phyloP scores from a whole-genome alignment of 2,888 invertebrate species.

The Aphodius sticticus region DNA sequence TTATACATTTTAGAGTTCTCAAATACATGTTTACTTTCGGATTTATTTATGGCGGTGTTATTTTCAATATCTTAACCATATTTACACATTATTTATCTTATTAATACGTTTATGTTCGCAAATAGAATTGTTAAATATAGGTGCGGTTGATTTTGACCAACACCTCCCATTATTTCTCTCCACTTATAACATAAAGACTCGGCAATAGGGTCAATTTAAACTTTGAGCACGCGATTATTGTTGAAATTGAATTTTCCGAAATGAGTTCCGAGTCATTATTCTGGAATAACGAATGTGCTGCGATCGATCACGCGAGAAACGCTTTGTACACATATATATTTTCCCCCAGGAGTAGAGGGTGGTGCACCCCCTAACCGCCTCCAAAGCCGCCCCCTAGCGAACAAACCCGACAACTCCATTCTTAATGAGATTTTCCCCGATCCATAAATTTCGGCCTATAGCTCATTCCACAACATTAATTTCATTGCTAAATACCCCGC shows the following conservation, averaged over 20 bases:
- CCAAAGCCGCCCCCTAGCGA: slow-evolving; percentile 42
- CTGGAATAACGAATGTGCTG: slow-evolving; percentile 35
- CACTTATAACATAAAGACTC: neutral
- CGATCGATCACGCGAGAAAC: slow-evolving; percentile 37
- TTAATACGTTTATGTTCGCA: no score
- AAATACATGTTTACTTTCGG: neutral
- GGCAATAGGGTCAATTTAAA: neutral
- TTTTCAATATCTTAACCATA: neutral
- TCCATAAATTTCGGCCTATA: slow-evolving; percentile 63
- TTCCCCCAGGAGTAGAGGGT: slow-evolving; percentile 23
- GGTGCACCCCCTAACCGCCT: slow-evolving; percentile 24
- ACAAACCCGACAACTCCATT: slow-evolving; percentile 62
- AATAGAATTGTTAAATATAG: no score
- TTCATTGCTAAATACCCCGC: slow-evolving; percentile 62
- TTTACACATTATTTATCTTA: no score
- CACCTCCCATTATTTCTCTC: neutral
- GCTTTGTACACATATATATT: slow-evolving; percentile 32
- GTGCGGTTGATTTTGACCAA: neutral
- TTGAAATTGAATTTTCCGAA: slow-evolving; percentile 27
- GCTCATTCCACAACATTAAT: slow-evolving; percentile 63
- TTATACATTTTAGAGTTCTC: neutral
- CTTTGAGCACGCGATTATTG: neutral
- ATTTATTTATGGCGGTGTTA: neutral
- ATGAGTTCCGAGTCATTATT: slow-evolving; percentile 26
- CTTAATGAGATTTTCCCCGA: slow-evolving; percentile 63